Evolutionary conservation across 2,888 invertebrate species (phyloP).

Genomic region (Caenorhabditis afra): DNA sequence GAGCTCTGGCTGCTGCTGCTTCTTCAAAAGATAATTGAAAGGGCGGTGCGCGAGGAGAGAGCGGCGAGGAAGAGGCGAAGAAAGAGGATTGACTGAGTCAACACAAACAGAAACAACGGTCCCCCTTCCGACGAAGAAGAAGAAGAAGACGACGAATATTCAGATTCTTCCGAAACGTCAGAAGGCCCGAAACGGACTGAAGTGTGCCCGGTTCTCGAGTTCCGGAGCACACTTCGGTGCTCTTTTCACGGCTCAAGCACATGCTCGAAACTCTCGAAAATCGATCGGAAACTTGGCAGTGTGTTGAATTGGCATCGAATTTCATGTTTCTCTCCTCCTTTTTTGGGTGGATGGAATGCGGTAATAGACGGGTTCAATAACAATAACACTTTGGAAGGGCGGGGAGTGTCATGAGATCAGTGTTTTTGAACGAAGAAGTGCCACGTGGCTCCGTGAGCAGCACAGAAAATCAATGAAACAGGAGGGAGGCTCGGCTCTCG

Average conservation of each 20-base stretch:
- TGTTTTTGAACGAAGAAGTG: constrained; percentile 7
- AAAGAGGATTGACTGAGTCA: constrained; percentile 52
- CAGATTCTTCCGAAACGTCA: too few species aligned
- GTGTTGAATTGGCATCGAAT: constrained; percentile 7
- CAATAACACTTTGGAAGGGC: constrained; percentile 5
- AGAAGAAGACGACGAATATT: too few species aligned
- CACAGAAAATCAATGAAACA: too few species aligned
- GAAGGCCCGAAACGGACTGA: too few species aligned
- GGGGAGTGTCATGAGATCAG: not conserved
- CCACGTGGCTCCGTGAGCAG: not conserved
- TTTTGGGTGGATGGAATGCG: not conserved
- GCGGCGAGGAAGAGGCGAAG: constrained; percentile 11
- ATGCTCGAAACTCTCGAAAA: not conserved
- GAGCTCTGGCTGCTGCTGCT: constrained; percentile 10
- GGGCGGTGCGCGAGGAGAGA: constrained; percentile 1
- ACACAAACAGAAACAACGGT: constrained; percentile 18
- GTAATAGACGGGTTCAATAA: constrained; percentile 13
- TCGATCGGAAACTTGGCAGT: constrained; percentile 1
- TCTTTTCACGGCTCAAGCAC: too few species aligned
- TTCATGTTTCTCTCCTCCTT: not conserved
- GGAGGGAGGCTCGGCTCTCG: too few species aligned
- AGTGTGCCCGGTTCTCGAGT: too few species aligned
- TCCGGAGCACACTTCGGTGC: too few species aligned
- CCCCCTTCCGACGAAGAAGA: too few species aligned
- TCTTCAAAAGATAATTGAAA: constrained; percentile 46